Base-by-base conservation (phyloP, 2,113 vertebrate genomes). In the Piliocolobus tephrosceles region DNA sequence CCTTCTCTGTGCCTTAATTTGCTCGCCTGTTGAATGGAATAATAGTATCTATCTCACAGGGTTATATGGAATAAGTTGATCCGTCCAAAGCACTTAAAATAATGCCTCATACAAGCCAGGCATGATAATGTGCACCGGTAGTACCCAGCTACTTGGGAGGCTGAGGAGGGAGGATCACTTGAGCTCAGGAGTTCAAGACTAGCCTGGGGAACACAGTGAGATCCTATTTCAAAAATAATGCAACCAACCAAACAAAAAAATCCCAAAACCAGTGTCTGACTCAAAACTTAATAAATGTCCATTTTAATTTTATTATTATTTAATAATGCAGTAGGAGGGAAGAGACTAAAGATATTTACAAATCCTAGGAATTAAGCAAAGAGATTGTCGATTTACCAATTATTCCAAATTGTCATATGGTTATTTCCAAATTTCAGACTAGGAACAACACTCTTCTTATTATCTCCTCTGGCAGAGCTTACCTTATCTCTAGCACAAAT, bases 401-500 rank as follows among this genome's bases (percentile, higher is more conserved):
- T 88, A 85, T 96, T 70, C 66, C 68, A 94, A 89, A 87, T 47
- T 82, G 57, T 4, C 80, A 23, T 94, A 66, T 43, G 47, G 8
- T n/a, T 93, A 94, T 50, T 86, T 95, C 73, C 35, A 94, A 61
- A 92, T 61, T 45, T 92, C 16, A 94, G 80, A 84, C 5, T 8
- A 75, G 47, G 57, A 93, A 66, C 27, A 66, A 64, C 0, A 72
- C 10, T 22, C 18, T 43, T 79, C 11, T 52, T 80, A 0, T 25
- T 72, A 32, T 72, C 75, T 80, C 78, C 35, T 58, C 38, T 79
- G 61, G 85, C 23, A 64, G 0, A 20, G 35, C 57, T 98, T 96
- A 99, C 99, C 99, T 99, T 99, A 93, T 99, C 99, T 98, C 99
- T 98, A 17, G 99, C 99, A 97, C 99, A 99, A 98, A 99, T 99